These are phyloP conservation scores for Brienomyrus brachyistius DNA, from an alignment of 2,113 vertebrate genomes.

Conservation along the genomic window DNA sequence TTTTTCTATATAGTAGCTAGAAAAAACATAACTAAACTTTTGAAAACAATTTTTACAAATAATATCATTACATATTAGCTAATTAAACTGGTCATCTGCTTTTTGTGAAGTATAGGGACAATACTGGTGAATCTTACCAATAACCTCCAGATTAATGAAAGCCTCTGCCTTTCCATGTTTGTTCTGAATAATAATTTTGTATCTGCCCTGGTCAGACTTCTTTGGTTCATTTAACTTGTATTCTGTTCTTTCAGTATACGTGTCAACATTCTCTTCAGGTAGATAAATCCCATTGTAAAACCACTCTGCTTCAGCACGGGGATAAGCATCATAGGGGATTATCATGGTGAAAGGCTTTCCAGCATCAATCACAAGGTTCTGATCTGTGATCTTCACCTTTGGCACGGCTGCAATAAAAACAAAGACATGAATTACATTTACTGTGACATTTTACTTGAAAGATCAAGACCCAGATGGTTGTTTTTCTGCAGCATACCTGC, in stretches of 20 bases:
- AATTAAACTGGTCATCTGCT: background rate
- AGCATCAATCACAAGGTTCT: slow-evolving; percentile 83
- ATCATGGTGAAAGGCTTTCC: slow-evolving; percentile 85
- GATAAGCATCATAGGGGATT: slow-evolving; percentile 89
- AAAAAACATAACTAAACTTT: background rate
- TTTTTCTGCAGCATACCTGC: slow-evolving; percentile 67
- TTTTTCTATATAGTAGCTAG: background rate
- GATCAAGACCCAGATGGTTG: background rate
- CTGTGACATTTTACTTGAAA: background rate
- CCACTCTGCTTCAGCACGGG: slow-evolving; percentile 88
- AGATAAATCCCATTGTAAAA: slow-evolving; percentile 69
- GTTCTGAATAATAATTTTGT: slow-evolving; percentile 83
- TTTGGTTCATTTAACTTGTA: slow-evolving; percentile 81
- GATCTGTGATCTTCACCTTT: slow-evolving; percentile 85
- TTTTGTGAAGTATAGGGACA: background rate
- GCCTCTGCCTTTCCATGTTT: slow-evolving; percentile 90
- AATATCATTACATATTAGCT: background rate
- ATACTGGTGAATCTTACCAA: slow-evolving; percentile 66
- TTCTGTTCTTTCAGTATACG: slow-evolving; percentile 75
- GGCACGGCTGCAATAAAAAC: slow-evolving; percentile 68
- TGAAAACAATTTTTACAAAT: background rate
- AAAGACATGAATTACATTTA: background rate
- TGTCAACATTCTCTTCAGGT: slow-evolving; percentile 74
- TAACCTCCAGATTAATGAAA: slow-evolving; percentile 86
- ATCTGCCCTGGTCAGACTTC: slow-evolving; percentile 78